phyloP scores from a whole-genome alignment of 1,140 invertebrate genomes.

The Drosophila sturtevanti region DNA sequence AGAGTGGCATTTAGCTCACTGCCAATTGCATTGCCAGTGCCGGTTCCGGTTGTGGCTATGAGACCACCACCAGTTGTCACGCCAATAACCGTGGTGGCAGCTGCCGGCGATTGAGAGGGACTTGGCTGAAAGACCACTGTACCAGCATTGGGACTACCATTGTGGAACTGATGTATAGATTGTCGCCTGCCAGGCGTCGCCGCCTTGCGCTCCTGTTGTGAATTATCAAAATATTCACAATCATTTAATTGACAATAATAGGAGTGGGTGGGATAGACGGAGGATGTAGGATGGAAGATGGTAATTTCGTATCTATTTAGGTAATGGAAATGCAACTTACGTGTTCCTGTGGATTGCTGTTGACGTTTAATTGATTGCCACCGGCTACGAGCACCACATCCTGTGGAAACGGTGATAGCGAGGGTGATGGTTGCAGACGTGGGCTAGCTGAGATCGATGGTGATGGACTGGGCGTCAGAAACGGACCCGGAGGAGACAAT shows the following conservation, averaged over 20 bases:
- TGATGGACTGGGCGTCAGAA: constrained; percentile 83
- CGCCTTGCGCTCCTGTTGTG: constrained; percentile 78
- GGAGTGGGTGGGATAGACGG: background rate
- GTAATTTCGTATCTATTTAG: too few relatives aligned
- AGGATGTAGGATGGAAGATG: background rate
- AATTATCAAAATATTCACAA: background rate
- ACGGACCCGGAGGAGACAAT: constrained; percentile 83
- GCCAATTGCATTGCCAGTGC: constrained; percentile 66
- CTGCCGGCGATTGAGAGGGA: constrained; percentile 82
- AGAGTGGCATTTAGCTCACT: constrained; percentile 82
- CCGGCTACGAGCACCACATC: constrained; percentile 82
- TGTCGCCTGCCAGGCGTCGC: constrained; percentile 82
- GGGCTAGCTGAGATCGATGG: constrained; percentile 83
- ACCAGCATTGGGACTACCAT: constrained; percentile 82
- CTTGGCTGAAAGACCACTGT: constrained; percentile 82
- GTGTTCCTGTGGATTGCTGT: constrained; percentile 81
- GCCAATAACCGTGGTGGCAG: constrained; percentile 80
- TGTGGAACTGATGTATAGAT: constrained; percentile 81
- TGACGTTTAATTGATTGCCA: constrained; percentile 79
- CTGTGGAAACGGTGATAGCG: constrained; percentile 82
- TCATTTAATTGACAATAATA: too few relatives aligned
- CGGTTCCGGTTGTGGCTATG: constrained; percentile 51
- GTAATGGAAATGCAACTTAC: constrained; percentile 54
- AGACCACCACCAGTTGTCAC: constrained; percentile 80
- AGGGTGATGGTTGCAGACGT: constrained; percentile 82